Percentiles rank a stretch among this genome's conserved stretches.
Conservation (phyloP, 1,140 invertebrate genomes). For the Pseudomyrmex cubaensis region DNA sequence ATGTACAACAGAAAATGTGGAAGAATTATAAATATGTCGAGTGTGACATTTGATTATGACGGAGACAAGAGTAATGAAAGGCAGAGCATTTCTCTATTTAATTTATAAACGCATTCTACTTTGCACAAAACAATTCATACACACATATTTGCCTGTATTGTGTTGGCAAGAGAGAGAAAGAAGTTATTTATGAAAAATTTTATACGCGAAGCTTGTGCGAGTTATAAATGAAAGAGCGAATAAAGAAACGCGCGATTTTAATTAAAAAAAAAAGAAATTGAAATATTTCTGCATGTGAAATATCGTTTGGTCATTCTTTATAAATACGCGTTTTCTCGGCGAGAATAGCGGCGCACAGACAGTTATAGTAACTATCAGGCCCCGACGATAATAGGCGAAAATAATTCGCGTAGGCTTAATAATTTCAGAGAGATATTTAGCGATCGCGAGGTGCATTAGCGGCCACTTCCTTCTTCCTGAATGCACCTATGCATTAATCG, state of each 20-base stretch:
- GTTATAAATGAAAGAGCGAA: too few relatives aligned
- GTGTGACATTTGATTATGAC: too few relatives aligned
- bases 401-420: constrained; percentile 39
- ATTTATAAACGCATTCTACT: too few relatives aligned
- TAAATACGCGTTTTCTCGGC: not conserved
- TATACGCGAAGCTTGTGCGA: too few relatives aligned
- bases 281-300: not conserved
- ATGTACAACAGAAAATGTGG: not conserved
- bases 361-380: constrained; percentile 27
- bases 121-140: too few relatives aligned
- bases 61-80: too few relatives aligned
- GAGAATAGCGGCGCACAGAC: not conserved
- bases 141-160: too few relatives aligned
- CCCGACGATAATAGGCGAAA: constrained; percentile 32
- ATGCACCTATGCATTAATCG: constrained; percentile 50
- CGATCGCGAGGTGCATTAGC: constrained; percentile 29
- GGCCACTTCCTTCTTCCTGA: constrained; percentile 46
- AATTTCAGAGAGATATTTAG: constrained; percentile 47
- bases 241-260: too few relatives aligned
- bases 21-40: not conserved
- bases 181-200: too few relatives aligned
- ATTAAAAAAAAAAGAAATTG: not conserved
- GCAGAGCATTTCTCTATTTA: too few relatives aligned
- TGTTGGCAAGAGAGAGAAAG: too few relatives aligned
- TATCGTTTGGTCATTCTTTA: constrained; percentile 2